phyloP scores from a whole-genome alignment of 2,113 vertebrate genomes.

The Nibea albiflora region DNA sequence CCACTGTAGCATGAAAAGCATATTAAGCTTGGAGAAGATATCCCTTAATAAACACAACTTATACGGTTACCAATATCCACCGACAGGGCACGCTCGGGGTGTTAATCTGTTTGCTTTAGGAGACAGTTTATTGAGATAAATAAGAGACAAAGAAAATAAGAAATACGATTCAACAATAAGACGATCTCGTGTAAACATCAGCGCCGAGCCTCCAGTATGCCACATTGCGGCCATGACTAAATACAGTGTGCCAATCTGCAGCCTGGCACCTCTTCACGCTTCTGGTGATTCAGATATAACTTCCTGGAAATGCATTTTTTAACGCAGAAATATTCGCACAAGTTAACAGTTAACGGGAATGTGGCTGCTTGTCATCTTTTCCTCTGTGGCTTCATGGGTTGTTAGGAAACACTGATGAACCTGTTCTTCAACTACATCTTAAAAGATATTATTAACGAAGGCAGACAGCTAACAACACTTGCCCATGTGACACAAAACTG shows the following conservation, averaged over 20 bases:
- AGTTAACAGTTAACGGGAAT: background rate
- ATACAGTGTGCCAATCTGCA: constrained; percentile 6
- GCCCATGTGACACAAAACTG: background rate
- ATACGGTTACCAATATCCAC: background rate
- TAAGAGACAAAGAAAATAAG: background rate
- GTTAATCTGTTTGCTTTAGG: background rate
- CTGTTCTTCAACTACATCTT: background rate
- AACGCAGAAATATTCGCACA: background rate
- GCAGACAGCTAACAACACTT: background rate
- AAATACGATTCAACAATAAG: background rate
- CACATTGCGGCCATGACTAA: constrained; percentile 9
- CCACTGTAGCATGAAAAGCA: background rate
- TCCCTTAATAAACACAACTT: background rate
- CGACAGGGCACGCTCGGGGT: too few relatives aligned
- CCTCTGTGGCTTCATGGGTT: background rate
- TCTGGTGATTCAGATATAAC: constrained; percentile 33
- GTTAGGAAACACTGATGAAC: constrained; percentile 1
- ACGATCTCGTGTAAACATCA: background rate
- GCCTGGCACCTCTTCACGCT: constrained; percentile 12
- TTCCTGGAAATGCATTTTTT: constrained; percentile 31
- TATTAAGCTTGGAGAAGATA: background rate
- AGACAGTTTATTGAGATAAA: background rate
- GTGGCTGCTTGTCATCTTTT: background rate
- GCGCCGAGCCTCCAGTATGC: background rate
- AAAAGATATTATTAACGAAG: background rate